These are phyloP conservation scores for Tetheella fluctuosa DNA, from an alignment of 2,888 invertebrate genomes.

Conservation along the genomic window DNA sequence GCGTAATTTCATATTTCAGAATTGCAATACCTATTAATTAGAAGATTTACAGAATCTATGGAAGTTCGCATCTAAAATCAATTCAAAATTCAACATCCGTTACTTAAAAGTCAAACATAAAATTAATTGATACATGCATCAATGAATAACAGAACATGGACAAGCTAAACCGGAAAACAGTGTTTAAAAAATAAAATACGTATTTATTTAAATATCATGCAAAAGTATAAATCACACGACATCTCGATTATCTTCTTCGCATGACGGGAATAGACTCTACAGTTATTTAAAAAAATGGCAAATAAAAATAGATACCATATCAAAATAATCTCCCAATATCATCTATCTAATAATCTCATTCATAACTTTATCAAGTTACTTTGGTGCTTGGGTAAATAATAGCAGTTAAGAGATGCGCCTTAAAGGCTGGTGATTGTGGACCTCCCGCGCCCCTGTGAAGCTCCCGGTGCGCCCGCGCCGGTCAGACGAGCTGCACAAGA, in stretches of 20 bases:
- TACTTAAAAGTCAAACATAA: too few relatives aligned
- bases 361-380: too few relatives aligned
- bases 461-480: conserved; percentile 49
- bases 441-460: conserved; percentile 14
- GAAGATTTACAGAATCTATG: too few relatives aligned
- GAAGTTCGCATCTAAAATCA: too few relatives aligned
- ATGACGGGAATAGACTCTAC: neutral
- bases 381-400: neutral
- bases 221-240: neutral
- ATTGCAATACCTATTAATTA: too few relatives aligned
- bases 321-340: too few relatives aligned
- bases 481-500: conserved; percentile 77
- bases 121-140: neutral
- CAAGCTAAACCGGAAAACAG: neutral
- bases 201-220: neutral
- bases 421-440: conserved; percentile 31
- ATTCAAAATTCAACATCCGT: too few relatives aligned
- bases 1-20: neutral
- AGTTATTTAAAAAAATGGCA: conserved; percentile 11
- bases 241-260: neutral
- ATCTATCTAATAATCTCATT: too few relatives aligned
- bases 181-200: neutral
- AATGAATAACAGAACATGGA: neutral
- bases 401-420: conserved; percentile 25
- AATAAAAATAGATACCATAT: too few relatives aligned